These are phyloP conservation scores for Peromyscus eremicus DNA, from an alignment of 2,797 vertebrate species.

Conservation along the genomic window DNA sequence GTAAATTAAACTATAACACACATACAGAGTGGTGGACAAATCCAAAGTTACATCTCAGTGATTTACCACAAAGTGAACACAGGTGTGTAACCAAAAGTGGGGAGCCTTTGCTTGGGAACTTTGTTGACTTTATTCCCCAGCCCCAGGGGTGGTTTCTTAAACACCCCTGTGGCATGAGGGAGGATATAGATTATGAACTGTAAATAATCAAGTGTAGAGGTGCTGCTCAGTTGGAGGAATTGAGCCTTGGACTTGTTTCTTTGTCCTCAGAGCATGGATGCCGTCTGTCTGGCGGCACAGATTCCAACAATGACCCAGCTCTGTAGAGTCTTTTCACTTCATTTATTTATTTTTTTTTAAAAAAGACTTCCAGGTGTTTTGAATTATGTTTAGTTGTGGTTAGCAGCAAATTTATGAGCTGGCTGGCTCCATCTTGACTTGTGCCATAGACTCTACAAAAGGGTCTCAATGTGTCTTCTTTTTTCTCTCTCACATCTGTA, in stretches of 20 bases:
- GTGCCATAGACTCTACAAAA: conserved; percentile 51
- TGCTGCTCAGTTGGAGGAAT: conserved; percentile 68
- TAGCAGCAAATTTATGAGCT: conserved; percentile 56
- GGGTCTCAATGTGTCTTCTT: not conserved
- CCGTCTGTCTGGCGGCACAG: conserved; percentile 71
- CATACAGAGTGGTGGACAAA: not conserved
- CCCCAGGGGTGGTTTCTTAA: conserved; percentile 53
- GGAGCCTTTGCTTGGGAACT: conserved; percentile 64
- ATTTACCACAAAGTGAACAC: conserved; percentile 34
- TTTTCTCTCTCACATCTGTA: not conserved
- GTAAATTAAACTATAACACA: conserved; percentile 57
- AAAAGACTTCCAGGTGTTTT: conserved; percentile 70
- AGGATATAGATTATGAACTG: conserved; percentile 54
- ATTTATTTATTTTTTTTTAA: conserved; percentile 63
- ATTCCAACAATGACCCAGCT: conserved; percentile 59
- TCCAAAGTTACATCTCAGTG: conserved; percentile 15
- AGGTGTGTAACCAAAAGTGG: not conserved
- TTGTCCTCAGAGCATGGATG: conserved; percentile 57
- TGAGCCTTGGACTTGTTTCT: conserved; percentile 77
- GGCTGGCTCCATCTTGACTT: conserved; percentile 58
- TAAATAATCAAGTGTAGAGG: conserved; percentile 70
- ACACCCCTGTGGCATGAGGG: conserved; percentile 9
- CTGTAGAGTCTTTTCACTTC: conserved; percentile 72
- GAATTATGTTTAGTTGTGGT: conserved; percentile 72
- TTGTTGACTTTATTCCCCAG: conserved; percentile 61